Conservation (phyloP, 2,797 vertebrate species). For the Selene dorsalis region DNA sequence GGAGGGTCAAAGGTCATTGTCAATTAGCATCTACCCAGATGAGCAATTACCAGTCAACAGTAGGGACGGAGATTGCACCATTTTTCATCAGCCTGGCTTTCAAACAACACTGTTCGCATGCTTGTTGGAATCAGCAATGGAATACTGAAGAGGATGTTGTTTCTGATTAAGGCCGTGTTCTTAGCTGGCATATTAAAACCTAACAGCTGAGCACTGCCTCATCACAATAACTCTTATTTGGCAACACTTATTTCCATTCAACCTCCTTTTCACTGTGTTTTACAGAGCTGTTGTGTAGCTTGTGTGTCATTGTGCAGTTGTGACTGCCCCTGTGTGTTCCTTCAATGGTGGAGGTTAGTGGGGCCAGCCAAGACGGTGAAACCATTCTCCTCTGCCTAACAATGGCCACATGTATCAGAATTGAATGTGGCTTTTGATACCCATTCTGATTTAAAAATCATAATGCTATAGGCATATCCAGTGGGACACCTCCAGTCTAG, state of each 20-base stretch:
- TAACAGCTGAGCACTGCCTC: slow-evolving; percentile 77
- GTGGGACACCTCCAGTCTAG: slow-evolving; percentile 77
- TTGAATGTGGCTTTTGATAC: slow-evolving; percentile 80
- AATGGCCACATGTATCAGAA: slow-evolving; percentile 80
- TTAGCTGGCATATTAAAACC: slow-evolving; percentile 77
- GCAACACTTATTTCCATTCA: slow-evolving; percentile 74
- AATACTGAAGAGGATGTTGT: slow-evolving; percentile 76
- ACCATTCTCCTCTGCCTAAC: slow-evolving; percentile 80
- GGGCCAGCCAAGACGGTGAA: slow-evolving; percentile 75
- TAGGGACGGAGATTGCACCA: slow-evolving; percentile 77
- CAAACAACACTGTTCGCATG: slow-evolving; percentile 69
- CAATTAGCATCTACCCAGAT: slow-evolving; percentile 81
- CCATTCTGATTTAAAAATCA: slow-evolving; percentile 80
- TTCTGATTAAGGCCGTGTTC: slow-evolving; percentile 77
- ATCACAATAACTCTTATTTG: slow-evolving; percentile 79
- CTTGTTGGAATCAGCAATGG: slow-evolving; percentile 76
- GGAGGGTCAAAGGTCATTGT: slow-evolving; percentile 76
- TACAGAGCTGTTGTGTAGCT: slow-evolving; percentile 64
- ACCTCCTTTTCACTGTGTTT: slow-evolving; percentile 55
- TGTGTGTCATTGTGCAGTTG: slow-evolving; percentile 62
- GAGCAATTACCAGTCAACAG: slow-evolving; percentile 80
- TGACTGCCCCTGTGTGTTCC: slow-evolving; percentile 68
- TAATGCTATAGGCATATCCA: slow-evolving; percentile 74
- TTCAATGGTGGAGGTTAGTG: slow-evolving; percentile 79
- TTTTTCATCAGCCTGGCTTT: slow-evolving; percentile 81